These are phyloP conservation scores for Dichetophora obliterata DNA, from an alignment of 2,888 invertebrate genomes.

Conservation along the genomic window DNA sequence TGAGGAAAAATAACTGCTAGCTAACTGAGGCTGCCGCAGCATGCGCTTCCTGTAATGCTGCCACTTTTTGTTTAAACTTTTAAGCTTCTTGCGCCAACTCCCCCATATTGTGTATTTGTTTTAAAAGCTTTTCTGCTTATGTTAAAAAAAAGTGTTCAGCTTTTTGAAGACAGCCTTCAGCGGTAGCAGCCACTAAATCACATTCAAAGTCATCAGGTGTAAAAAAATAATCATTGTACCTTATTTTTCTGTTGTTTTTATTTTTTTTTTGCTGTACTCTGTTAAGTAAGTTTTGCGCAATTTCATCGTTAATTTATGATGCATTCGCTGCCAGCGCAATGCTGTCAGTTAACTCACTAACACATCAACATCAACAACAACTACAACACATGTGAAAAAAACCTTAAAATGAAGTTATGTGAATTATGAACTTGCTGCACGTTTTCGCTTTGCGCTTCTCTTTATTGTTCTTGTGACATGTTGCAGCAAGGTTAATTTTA, in stretches of 20 bases:
- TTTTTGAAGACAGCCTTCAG: neutral
- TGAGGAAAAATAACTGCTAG: no score
- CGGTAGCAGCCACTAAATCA: neutral
- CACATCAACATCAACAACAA: neutral
- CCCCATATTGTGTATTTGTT: no score
- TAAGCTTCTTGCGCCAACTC: neutral
- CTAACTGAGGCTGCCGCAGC: no score
- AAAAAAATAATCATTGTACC: neutral
- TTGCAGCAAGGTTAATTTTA: neutral
- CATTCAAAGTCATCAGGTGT: neutral
- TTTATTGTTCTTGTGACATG: conserved; percentile 2
- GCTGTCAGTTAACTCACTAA: neutral
- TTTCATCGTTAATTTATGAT: conserved; percentile 7
- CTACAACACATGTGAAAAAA: neutral
- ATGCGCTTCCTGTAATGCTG: no score
- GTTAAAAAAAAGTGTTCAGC: no score
- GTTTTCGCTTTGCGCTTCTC: neutral
- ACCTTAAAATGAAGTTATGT: neutral
- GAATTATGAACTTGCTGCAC: neutral
- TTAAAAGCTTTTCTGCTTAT: no score
- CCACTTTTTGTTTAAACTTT: neutral
- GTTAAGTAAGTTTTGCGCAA: neutral
- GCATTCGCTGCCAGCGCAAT: conserved; percentile 1
- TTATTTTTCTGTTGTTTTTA: neutral
- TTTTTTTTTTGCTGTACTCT: neutral